phyloP scores from a whole-genome alignment of 2,797 vertebrate genomes.

The Neosilurus mollespiculum region DNA sequence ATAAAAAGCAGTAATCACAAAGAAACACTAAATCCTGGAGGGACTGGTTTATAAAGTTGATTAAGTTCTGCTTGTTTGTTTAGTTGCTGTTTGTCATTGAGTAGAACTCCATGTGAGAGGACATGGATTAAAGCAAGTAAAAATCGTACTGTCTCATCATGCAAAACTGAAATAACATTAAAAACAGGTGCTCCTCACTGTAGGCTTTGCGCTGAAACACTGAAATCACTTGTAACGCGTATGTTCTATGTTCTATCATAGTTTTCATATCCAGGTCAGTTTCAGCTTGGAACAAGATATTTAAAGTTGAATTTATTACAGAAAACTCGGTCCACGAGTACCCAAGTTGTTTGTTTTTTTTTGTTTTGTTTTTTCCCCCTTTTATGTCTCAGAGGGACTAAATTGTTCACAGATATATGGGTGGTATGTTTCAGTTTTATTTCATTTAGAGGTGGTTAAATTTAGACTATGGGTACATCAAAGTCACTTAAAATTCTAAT shows the following conservation, averaged over 20 bases:
- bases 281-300: neutral
- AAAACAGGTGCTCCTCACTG: neutral
- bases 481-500: neutral
- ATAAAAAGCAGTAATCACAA: too few relatives aligned
- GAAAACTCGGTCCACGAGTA: neutral
- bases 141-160: neutral
- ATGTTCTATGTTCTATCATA: neutral
- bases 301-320: neutral
- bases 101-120: neutral
- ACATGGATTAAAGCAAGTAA: neutral
- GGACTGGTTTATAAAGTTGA: slow-evolving; percentile 18
- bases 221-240: neutral
- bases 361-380: too few relatives aligned
- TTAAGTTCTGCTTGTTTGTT: neutral
- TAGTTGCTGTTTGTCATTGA: neutral
- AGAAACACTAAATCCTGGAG: too few relatives aligned
- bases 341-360: too few relatives aligned
- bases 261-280: neutral
- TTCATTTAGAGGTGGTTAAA: neutral
- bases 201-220: neutral
- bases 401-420: neutral
- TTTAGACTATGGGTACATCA: neutral
- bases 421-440: neutral
- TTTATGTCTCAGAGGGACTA: neutral
- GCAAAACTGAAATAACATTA: neutral